A percentile compares a stretch with the other conserved stretches of the same genome.
phyloP scores from a whole-genome alignment of 2,113 vertebrate species.

The Lonchura striata region DNA sequence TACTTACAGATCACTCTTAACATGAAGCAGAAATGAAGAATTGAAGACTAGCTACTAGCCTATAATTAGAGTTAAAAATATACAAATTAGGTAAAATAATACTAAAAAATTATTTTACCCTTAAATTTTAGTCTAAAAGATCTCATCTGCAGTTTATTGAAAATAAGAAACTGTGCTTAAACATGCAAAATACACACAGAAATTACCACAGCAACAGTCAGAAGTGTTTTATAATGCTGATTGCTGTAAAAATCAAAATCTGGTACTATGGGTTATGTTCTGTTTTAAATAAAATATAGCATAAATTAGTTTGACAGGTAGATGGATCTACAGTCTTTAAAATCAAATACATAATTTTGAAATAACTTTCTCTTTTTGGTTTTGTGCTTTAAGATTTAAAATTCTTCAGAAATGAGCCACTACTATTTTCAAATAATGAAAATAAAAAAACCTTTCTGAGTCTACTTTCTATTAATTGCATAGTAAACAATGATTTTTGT shows the following conservation, averaged over 20 bases:
- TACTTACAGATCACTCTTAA: neutral
- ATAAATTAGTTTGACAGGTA: neutral
- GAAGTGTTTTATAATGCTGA: neutral
- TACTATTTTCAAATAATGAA: neutral
- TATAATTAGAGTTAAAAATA: neutral
- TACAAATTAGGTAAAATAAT: neutral
- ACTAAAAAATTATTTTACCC: neutral
- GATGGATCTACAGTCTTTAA: neutral
- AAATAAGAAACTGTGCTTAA: neutral
- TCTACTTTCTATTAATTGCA: neutral
- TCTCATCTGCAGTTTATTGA: neutral
- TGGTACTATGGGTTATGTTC: neutral
- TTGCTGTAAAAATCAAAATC: neutral
- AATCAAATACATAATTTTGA: neutral
- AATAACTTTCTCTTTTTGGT: neutral
- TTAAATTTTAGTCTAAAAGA: neutral
- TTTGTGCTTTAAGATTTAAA: neutral
- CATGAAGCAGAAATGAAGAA: neutral
- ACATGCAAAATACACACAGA: neutral
- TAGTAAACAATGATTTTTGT: neutral
- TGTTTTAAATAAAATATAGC: neutral
- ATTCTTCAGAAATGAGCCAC: neutral
- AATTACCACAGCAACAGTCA: neutral
- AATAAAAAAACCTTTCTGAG: neutral
- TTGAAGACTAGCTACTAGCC: neutral